Base-by-base conservation (phyloP, 2,113 vertebrate genomes). In the Percopsis transmontana region DNA sequence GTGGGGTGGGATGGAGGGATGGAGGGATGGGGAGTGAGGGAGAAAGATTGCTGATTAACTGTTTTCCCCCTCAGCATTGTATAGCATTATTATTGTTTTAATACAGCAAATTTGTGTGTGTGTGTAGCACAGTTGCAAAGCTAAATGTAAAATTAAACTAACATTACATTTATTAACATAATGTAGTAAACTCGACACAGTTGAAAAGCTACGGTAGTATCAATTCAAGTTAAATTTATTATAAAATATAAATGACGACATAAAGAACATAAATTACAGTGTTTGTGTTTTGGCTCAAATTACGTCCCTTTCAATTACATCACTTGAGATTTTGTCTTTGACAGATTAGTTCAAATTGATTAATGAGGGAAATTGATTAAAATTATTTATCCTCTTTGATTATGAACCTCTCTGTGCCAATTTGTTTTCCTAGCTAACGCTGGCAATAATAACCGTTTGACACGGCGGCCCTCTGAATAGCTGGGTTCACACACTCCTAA, bases 391-490 rank as follows among this genome's bases (percentile, higher is more conserved):
- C 77, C 66, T 71, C 78, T 86, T 89, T 87, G 72, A 82, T 89
- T 76, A 80, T 60, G 58, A 80, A 75, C 67, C 81, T 61, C 76
- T 85, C 77, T 42, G 60, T 59, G 75, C 79, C 73, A 80, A 87
- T 92, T 89, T 88, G 80, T 88, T 86, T 87, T 72, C 84, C 52
- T 65, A 74, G 77, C 80, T 83, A 89, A 87, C 23, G 60, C 78
- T 80, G 77, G 78, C 87, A 77, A 86, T 89, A 89, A 91, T 89
- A 90, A 88, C 77, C 85, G 69, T 89, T 90, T 91, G 89, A 90
- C 90, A 88, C 58, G 77, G 83, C 57, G 81, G 89, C 83, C 79
- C 70, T 5, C 70, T 81, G 70, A 91, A 90, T 89, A 82, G 71
- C 65, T 41, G 88, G 78, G 87, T 88, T 85, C 81, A 81, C 63